Conservation (phyloP, 2,113 vertebrate genomes). For the Actinemys pallida region DNA sequence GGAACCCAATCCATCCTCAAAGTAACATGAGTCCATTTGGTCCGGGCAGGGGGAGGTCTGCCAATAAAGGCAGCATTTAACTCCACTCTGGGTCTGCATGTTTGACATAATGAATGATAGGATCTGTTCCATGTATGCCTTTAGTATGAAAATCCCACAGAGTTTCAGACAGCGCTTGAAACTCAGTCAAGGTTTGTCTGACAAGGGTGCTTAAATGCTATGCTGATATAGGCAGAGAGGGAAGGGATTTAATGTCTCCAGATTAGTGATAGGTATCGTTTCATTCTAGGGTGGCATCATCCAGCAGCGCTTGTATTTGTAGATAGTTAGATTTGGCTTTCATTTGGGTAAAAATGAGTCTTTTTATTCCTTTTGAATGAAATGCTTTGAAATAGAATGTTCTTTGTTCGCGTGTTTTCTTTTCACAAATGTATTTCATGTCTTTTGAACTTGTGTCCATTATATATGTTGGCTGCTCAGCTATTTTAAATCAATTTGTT, state of each 20-base stretch:
- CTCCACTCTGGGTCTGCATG: background rate
- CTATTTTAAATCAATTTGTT: conserved; percentile 55
- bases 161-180: background rate
- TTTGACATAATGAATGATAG: background rate
- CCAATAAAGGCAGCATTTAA: background rate
- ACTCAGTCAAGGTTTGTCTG: background rate
- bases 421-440: background rate
- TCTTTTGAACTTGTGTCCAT: background rate
- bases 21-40: background rate
- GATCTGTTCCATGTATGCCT: background rate
- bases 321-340: background rate
- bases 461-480: background rate
- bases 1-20: conserved; percentile 43
- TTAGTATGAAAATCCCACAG: background rate
- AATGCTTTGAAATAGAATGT: conserved; percentile 47
- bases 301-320: background rate
- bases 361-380: conserved; percentile 29
- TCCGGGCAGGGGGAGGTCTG: background rate
- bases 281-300: conserved; percentile 23
- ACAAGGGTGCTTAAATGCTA: background rate
- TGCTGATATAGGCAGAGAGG: background rate
- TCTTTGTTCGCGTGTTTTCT: conserved; percentile 32
- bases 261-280: background rate
- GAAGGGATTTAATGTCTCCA: background rate
- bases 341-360: conserved; percentile 23